Base-by-base conservation (phyloP, 2,888 invertebrate genomes). In the Ceraclea dissimilis region DNA sequence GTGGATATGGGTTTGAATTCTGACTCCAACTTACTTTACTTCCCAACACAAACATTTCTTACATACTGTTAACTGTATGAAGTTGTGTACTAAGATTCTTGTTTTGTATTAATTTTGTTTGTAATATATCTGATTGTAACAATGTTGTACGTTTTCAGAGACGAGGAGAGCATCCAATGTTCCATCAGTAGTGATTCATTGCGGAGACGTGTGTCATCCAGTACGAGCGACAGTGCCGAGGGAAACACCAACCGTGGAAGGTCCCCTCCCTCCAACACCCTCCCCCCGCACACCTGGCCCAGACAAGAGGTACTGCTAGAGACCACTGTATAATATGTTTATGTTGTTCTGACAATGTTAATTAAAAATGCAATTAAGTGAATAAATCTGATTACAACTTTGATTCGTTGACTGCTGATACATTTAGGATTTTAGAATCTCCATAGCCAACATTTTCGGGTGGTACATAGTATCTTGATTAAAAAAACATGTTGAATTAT, bases 261-360 rank as follows among this genome's bases (percentile, higher is more conserved):
- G 51, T 56, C 47, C 18, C 52, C 59, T n/a, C 44, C 54, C 4
- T 48, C 49, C 33, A 31, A 48, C 46, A 34, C 56, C 39, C 33
- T 54, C 17, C 60, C 58, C 1, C 57, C 62, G 19, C 60, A 62
- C 52, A 61, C 62, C 13, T 61, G 61, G 61, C 60, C 62, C 13
- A 51, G 60, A 46, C 61, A 61, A 60, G 61, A 63, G 63, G 63
- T 63, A 63, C 60, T 63, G 46, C 61, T 63, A 51, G 63, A 63
- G 54, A 63, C 63, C 21, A 63, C 63, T 58, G 63, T 63, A 46
- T 63, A 57, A 58, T n/a, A 2, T 39, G 11, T 31, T n/a, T n/a
- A n/a, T n/a, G n/a, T n/a, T n/a, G n/a, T n/a, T n/a, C n/a, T n/a
- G n/a, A n/a, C n/a, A n/a, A n/a, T n/a, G n/a, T n/a, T 18, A 13